Conservation (phyloP, 2,888 invertebrate genomes). For the Malachius bipustulatus region DNA sequence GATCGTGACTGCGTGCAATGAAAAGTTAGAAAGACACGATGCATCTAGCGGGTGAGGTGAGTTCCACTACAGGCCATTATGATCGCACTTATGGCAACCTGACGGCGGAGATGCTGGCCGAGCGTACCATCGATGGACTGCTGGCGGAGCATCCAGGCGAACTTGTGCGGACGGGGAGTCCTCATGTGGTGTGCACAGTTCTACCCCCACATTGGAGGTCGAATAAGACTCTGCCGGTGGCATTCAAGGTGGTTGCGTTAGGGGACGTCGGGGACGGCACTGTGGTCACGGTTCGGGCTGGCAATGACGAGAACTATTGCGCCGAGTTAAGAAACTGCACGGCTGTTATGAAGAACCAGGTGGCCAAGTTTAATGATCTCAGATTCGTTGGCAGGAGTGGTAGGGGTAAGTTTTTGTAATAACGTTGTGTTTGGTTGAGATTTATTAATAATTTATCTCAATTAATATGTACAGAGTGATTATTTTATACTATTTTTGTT, state of each 20-base stretch:
- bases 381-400: constrained; percentile 98
- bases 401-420: constrained; percentile 62
- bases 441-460: too few species aligned
- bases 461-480: too few species aligned
- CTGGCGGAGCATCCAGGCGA: constrained; percentile 86
- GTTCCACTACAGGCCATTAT: constrained; percentile 49
- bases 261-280: constrained; percentile 95
- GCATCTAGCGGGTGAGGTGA: constrained; percentile 72
- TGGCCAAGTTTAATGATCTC: constrained; percentile 97
- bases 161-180: constrained; percentile 82
- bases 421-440: background rate
- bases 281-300: constrained; percentile 87
- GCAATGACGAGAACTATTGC: constrained; percentile 97
- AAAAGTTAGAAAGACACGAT: constrained; percentile 45
- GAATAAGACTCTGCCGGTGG: constrained; percentile 94
- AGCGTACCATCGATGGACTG: constrained; percentile 75
- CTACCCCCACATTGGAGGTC: constrained; percentile 95
- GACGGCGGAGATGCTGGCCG: constrained; percentile 82
- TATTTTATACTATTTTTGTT: too few species aligned
- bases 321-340: constrained; percentile 91
- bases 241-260: constrained; percentile 91
- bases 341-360: constrained; percentile 95
- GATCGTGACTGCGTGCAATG: too few species aligned
- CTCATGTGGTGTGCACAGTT: constrained; percentile 90
- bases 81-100: constrained; percentile 46